These are phyloP conservation scores for Brassicogethes aeneus DNA, from an alignment of 2,888 invertebrate species.

Conservation along the genomic window DNA sequence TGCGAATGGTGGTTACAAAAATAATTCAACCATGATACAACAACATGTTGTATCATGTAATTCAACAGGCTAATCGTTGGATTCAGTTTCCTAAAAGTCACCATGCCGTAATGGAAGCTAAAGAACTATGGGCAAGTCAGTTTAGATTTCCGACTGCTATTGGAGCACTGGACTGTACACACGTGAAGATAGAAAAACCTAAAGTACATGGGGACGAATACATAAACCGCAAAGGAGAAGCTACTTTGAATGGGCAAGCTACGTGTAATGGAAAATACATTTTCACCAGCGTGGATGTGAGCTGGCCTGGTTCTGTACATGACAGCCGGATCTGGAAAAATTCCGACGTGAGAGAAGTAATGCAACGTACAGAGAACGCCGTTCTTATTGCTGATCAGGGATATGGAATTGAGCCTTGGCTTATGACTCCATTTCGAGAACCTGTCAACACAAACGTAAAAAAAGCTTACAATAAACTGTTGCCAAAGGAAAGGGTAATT, in stretches of 20 bases:
- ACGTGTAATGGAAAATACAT: conserved; percentile 12
- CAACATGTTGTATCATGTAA: no score
- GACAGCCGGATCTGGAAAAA: conserved; percentile 15
- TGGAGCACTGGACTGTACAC: conserved; percentile 14
- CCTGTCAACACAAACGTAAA: conserved; percentile 11
- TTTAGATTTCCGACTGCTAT: conserved; percentile 9
- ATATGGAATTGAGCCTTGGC: conserved; percentile 17
- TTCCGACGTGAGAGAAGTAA: conserved; percentile 9
- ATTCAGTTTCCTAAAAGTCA: no score
- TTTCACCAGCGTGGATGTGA: conserved; percentile 15
- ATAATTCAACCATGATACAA: no score
- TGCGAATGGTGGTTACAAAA: no score
- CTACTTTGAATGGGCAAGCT: conserved; percentile 15
- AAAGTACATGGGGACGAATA: conserved; percentile 14
- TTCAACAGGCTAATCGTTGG: no score
- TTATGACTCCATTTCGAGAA: conserved; percentile 15
- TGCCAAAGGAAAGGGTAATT: conserved; percentile 13
- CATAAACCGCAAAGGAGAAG: conserved; percentile 16
- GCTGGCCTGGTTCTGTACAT: conserved; percentile 16
- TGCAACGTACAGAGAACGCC: no score
- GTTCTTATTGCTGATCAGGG: conserved; percentile 16
- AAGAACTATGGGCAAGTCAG: no score
- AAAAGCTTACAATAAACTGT: conserved; percentile 11
- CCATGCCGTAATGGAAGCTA: no score
- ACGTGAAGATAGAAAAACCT: conserved; percentile 13